phyloP scores from a whole-genome alignment of 2,888 invertebrate genomes.

The Galeopsomyia nigrocyanea region DNA sequence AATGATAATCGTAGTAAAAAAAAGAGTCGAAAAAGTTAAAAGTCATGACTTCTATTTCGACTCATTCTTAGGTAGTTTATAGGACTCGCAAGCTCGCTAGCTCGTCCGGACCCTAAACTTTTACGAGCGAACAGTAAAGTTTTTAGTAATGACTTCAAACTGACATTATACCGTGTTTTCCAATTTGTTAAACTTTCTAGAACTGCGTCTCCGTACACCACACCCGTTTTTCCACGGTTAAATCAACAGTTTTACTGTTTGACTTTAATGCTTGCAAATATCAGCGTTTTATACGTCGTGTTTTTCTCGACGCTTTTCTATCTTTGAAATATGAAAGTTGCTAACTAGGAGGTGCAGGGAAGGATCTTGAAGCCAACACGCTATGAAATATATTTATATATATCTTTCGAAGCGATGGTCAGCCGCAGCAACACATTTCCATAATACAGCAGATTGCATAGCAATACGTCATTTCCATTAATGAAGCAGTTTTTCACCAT shows the following conservation, averaged over 20 bases:
- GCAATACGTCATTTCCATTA: constrained; percentile 32
- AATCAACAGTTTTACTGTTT: constrained; percentile 18
- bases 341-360: not conserved
- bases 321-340: not conserved
- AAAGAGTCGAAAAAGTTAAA: constrained; percentile 27
- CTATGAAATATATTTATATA: constrained; percentile 12
- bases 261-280: constrained; percentile 9
- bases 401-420: constrained; percentile 22
- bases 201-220: too few species aligned
- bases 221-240: constrained; percentile 10
- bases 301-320: not conserved
- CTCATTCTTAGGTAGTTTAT: constrained; percentile 35
- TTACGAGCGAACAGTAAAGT: constrained; percentile 35
- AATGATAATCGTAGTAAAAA: constrained; percentile 23
- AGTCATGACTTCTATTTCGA: constrained; percentile 19
- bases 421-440: constrained; percentile 20
- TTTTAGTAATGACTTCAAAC: constrained; percentile 37
- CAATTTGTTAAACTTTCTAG: constrained; percentile 33
- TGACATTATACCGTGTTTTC: constrained; percentile 35
- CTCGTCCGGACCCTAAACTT: constrained; percentile 23
- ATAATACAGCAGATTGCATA: constrained; percentile 21
- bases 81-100: constrained; percentile 18
- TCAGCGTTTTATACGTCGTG: not conserved
- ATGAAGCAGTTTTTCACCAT: constrained; percentile 36
- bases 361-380: not conserved